Conservation (phyloP, 1,140 invertebrate genomes). For the Lordiphosa stackelbergi region DNA sequence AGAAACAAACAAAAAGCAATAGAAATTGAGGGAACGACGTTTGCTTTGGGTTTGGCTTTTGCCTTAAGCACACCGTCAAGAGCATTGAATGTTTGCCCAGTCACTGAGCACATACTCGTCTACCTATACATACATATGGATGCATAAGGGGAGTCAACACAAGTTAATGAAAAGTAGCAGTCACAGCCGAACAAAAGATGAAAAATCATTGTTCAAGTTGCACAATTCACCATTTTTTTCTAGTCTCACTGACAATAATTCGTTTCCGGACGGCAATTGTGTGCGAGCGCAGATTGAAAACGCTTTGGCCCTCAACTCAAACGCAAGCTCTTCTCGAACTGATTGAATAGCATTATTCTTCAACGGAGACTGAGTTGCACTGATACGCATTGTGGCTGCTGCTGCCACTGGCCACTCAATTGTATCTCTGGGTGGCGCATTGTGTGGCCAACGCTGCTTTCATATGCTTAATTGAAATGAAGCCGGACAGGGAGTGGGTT, state of each 20-base stretch:
- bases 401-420: conserved; percentile 8
- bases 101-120: conserved; percentile 7
- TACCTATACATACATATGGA: background rate
- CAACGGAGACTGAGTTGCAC: no score
- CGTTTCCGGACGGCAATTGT: no score
- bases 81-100: conserved; percentile 11
- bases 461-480: conserved; percentile 16
- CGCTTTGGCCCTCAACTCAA: no score
- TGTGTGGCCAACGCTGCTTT: conserved; percentile 6
- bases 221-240: no score
- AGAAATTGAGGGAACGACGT: conserved; percentile 11
- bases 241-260: no score
- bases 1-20: conserved; percentile 13
- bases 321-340: no score
- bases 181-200: conserved; percentile 3
- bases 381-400: background rate
- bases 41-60: conserved; percentile 10
- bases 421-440: conserved; percentile 5
- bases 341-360: conserved; percentile 10
- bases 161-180: conserved; percentile 14
- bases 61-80: conserved; percentile 6
- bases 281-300: no score
- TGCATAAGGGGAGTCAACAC: conserved; percentile 1
- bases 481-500: background rate
- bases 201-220: no score